Evolutionary conservation across 2,888 invertebrate genomes (phyloP), one percentile per base, ranked within the genome.

Genomic region (Rhorus exstirpatorius): DNA sequence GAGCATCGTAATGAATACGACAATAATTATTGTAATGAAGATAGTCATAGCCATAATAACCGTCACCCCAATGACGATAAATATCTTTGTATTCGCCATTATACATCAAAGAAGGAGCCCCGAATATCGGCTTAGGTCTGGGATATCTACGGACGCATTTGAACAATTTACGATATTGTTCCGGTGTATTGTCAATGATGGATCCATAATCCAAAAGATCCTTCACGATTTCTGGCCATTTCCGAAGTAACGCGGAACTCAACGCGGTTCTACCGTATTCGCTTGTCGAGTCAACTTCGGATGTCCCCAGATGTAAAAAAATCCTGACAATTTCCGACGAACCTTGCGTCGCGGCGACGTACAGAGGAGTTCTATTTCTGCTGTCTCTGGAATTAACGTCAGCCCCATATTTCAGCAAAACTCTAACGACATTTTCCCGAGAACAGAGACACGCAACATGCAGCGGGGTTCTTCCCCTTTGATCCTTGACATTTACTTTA

Each of bases 181-280:
- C n/a, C n/a, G n/a, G n/a, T n/a, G n/a, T 70, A 1, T 46, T 12
- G 10, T 70, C 31, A 10, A n/a, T n/a, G n/a, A n/a, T n/a, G n/a
- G 26, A 41, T 0, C 58, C 70, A 44, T 71, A 17, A 12, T 38
- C n/a, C 4, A 68, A 38, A 21, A 68, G 53, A 7, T 17, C 4
- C 7, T 38, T 21, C 3, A 35, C 53, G n/a, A 53, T 2, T 14
- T 2, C 49, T 31, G n/a, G 0, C 38, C 38, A 12, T 67, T 17
- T 53, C 38, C n/a, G n/a, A n/a, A n/a, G 8, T 12, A 58, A 38
- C 10, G 67, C 67, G 10, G 17, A 0, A 41, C 58, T 67, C 14
- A 76, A 46, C 6, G 76, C 44, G 1, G 58, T 76, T 67, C n/a
- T 31, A 10, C 76, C 65, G 1, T 7, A 10, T 1, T 46, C 7